phyloP scores from a whole-genome alignment of 2,113 vertebrate genomes.

The Ploceus nigricollis region DNA sequence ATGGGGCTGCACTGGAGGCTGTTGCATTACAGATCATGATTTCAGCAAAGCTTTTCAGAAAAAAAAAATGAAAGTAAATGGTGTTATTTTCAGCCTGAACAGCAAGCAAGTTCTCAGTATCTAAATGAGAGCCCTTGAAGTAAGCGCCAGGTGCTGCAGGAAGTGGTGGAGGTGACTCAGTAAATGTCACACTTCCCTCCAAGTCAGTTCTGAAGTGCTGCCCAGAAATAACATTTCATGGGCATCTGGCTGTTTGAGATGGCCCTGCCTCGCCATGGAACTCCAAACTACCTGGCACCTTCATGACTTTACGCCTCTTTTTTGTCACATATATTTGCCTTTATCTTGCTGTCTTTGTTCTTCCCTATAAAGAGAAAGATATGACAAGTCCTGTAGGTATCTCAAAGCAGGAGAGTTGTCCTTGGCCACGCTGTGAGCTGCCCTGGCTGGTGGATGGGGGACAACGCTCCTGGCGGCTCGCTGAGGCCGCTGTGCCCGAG shows the following conservation, averaged over 20 bases:
- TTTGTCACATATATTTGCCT: neutral
- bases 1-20: neutral
- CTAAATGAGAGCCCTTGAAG: conserved; percentile 57
- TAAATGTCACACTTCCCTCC: conserved; percentile 54
- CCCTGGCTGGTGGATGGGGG: neutral
- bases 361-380: neutral
- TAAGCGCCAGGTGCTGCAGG: conserved; percentile 56
- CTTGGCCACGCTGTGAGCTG: neutral
- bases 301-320: neutral
- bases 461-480: fast-evolving
- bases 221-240: conserved; percentile 31
- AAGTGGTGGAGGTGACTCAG: conserved; percentile 61
- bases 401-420: neutral
- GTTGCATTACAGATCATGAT: conserved; percentile 48
- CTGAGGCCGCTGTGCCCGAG: fast-evolving
- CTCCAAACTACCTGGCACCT: neutral
- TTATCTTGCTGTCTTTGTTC: neutral
- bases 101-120: conserved; percentile 50
- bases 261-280: neutral
- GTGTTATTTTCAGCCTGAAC: conserved; percentile 44
- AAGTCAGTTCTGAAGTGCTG: conserved; percentile 19
- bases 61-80: conserved; percentile 55
- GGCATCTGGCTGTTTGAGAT: conserved; percentile 10
- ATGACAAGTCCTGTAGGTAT: neutral
- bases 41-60: conserved; percentile 38